These are phyloP conservation scores for Aptenodytes forsteri DNA, from an alignment of 2,113 vertebrate genomes.

Conservation along the genomic window DNA sequence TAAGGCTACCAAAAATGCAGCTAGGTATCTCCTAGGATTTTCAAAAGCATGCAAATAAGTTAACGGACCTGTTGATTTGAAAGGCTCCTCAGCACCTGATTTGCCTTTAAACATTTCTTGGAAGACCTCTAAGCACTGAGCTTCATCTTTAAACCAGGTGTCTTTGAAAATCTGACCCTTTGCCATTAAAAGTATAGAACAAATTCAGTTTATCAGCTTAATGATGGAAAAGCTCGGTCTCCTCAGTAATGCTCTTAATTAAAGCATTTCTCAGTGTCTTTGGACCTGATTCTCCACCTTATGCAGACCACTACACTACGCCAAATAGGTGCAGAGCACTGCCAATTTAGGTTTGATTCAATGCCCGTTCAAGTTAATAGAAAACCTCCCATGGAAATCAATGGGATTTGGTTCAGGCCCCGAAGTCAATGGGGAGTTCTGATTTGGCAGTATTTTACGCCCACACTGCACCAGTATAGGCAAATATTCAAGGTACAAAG, in stretches of 20 bases:
- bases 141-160: neutral
- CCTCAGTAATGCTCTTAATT: constrained; percentile 26
- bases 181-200: neutral
- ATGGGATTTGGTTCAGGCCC: constrained; percentile 30
- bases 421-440: constrained; percentile 14
- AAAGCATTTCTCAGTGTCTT: constrained; percentile 45
- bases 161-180: constrained; percentile 1
- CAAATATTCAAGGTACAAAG: neutral
- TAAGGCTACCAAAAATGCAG: neutral
- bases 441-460: neutral
- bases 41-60: neutral
- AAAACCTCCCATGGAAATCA: constrained; percentile 42
- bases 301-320: constrained; percentile 7
- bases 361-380: constrained; percentile 52
- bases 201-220: neutral
- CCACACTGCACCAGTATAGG: neutral
- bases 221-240: neutral
- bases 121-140: neutral
- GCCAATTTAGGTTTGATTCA: constrained; percentile 61
- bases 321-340: constrained; percentile 43
- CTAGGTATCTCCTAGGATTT: neutral
- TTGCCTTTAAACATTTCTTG: neutral
- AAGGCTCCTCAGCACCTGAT: neutral
- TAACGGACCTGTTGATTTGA: neutral
- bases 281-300: constrained; percentile 59